Conservation (phyloP, 1,140 invertebrate genomes). For the Acromyrmex echinatior region DNA sequence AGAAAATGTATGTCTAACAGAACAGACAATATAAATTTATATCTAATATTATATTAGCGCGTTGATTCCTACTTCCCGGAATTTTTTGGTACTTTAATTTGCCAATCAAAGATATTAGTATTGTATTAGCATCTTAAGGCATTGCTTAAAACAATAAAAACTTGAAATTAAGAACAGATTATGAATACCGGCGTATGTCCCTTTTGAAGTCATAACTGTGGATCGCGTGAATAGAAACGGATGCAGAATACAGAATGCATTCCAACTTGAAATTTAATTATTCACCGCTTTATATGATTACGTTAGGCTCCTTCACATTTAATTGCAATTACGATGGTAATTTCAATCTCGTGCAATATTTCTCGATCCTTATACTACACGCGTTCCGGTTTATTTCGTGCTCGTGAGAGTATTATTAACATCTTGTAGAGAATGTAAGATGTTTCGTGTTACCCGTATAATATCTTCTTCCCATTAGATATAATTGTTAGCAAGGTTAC, state of each 20-base stretch:
- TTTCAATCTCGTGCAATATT: conserved; percentile 11
- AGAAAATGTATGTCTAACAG: too few relatives aligned
- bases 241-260: neutral
- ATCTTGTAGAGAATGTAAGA: neutral
- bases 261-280: conserved; percentile 17
- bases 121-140: too few relatives aligned
- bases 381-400: neutral
- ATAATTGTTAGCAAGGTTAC: conserved; percentile 25
- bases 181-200: neutral
- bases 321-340: conserved; percentile 28
- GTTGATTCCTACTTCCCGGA: too few relatives aligned
- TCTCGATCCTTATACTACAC: neutral
- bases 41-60: too few relatives aligned
- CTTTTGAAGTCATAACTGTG: neutral
- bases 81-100: too few relatives aligned
- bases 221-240: neutral
- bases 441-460: neutral
- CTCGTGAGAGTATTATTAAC: neutral
- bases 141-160: too few relatives aligned
- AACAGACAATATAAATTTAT: too few relatives aligned
- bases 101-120: too few relatives aligned
- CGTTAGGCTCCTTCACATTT: neutral
- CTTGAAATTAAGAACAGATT: too few relatives aligned
- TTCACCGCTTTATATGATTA: neutral
- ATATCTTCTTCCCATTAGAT: neutral